Evolutionary conservation across 2,888 invertebrate species (phyloP).

Genomic region (Drosophila anomalata): DNA sequence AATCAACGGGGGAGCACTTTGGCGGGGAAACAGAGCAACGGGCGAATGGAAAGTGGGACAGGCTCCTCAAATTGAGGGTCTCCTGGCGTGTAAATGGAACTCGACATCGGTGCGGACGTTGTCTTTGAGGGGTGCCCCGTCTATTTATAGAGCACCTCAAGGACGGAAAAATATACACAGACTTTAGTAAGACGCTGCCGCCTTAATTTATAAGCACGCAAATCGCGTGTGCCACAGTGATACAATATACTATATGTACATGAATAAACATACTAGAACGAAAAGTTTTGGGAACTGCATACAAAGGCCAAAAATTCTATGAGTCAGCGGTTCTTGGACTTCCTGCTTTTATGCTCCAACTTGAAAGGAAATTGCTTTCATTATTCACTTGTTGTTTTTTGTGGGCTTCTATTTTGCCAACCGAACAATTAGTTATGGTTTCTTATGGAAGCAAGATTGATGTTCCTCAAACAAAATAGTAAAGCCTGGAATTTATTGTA

Average conservation of each 20-base stretch:
- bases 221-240: constrained; percentile 52
- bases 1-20: constrained; percentile 9
- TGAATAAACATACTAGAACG: constrained; percentile 24
- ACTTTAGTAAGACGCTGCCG: constrained; percentile 47
- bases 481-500: not conserved
- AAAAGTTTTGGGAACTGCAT: constrained; percentile 44
- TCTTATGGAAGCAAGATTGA: constrained; percentile 3
- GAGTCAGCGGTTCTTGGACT: constrained; percentile 52
- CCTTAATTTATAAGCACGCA: constrained; percentile 61
- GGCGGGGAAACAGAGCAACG: not conserved
- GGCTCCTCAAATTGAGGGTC: constrained; percentile 27
- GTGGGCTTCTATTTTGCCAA: constrained; percentile 40
- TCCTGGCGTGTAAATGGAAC: constrained; percentile 57
- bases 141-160: constrained; percentile 62
- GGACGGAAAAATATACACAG: constrained; percentile 48
- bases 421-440: constrained; percentile 27
- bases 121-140: constrained; percentile 24
- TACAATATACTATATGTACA: constrained; percentile 7
- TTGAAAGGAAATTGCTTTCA: constrained; percentile 45
- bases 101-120: constrained; percentile 53
- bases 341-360: constrained; percentile 45
- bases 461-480: not conserved
- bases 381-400: constrained; percentile 36
- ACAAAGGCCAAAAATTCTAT: constrained; percentile 27
- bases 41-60: constrained; percentile 15